Conservation (phyloP, 2,888 invertebrate species). For the Phania funesta region DNA sequence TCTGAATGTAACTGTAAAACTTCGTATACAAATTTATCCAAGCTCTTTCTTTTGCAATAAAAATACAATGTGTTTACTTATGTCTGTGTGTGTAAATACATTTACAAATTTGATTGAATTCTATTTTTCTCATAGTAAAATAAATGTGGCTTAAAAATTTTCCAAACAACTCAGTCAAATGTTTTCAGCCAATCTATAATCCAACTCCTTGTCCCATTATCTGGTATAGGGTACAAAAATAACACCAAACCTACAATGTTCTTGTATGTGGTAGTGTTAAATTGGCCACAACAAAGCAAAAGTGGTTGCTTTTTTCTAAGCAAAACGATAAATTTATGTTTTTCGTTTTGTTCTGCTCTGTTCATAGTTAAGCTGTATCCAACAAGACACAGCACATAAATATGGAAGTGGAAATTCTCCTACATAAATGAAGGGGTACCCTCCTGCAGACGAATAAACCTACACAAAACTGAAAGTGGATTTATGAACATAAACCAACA, state of each 20-base stretch:
- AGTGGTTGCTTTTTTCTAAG: conserved; percentile 32
- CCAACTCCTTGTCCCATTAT: neutral
- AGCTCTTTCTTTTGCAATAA: no score
- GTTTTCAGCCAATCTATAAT: neutral
- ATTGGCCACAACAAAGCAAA: conserved; percentile 65
- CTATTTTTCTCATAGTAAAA: no score
- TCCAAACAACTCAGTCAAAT: neutral
- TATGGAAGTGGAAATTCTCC: neutral
- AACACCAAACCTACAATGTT: conserved; percentile 48
- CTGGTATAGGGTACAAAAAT: conserved; percentile 29
- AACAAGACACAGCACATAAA: neutral
- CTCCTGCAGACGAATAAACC: neutral
- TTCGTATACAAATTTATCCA: no score
- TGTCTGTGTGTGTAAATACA: no score
- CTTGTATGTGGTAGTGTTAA: conserved; percentile 56
- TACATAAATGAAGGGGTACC: neutral
- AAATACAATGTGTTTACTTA: no score
- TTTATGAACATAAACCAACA: conserved; percentile 21
- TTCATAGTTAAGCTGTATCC: neutral
- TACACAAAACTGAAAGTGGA: neutral
- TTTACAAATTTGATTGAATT: no score
- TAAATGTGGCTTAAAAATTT: no score
- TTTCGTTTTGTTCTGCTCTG: conserved; percentile 12
- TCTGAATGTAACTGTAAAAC: no score
- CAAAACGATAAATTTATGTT: conserved; percentile 16